Percentiles rank a stretch among this genome's conserved stretches.
Conservation (phyloP, 1,140 invertebrate species). For the Drosophila nikananu region DNA sequence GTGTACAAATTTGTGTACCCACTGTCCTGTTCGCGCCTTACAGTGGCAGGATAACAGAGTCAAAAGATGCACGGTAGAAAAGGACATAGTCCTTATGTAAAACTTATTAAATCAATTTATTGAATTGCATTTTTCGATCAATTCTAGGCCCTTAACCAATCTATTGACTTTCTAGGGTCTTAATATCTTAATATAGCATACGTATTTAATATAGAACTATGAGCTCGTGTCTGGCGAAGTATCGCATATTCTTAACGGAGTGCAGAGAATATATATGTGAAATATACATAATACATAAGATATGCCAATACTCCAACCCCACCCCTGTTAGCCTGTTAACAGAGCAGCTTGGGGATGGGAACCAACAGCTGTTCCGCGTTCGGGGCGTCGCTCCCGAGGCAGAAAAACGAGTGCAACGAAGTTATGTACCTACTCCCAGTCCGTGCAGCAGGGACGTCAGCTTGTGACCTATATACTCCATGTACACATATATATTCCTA, state of each 20-base stretch:
- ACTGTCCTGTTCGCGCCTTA: background rate
- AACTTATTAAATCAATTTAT: background rate
- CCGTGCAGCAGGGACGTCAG: constrained; percentile 54
- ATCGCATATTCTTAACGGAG: background rate
- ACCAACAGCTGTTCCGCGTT: constrained; percentile 57
- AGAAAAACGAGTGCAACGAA: constrained; percentile 71
- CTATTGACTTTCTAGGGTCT: too few relatives aligned
- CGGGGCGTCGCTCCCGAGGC: constrained; percentile 60
- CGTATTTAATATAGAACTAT: background rate
- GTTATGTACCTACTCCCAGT: constrained; percentile 20
- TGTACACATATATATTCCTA: constrained; percentile 8
- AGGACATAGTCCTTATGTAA: background rate
- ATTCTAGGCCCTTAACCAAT: too few relatives aligned
- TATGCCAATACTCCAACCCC: constrained; percentile 6
- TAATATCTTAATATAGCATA: too few relatives aligned
- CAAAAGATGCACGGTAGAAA: background rate
- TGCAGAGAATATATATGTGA: background rate
- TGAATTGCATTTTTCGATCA: background rate
- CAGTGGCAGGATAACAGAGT: constrained; percentile 6
- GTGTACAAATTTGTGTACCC: constrained; percentile 3
- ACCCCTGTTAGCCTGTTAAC: constrained; percentile 28
- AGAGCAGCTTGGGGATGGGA: constrained; percentile 34
- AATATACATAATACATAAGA: background rate
- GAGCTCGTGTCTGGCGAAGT: background rate
- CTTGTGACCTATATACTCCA: constrained; percentile 69